Evolutionary conservation across 2,888 invertebrate genomes (phyloP), one percentile per base, ranked within the genome.

Genomic region (Tenthredo livida): DNA sequence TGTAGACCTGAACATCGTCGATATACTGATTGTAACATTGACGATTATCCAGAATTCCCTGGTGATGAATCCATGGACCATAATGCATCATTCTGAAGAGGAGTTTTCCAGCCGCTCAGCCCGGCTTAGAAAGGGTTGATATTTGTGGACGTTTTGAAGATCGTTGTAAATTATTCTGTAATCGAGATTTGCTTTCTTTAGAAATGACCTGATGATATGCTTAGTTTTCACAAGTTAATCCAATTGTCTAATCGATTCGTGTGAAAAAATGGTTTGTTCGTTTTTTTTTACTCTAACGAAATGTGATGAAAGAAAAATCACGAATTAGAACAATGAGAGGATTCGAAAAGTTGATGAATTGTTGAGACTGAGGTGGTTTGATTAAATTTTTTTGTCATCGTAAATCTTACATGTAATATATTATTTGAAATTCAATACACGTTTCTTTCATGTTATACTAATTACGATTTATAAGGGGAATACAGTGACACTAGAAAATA

Each of bases 61-160:
- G 89, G 29, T 87, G 86, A 84, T 89, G 88, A 83, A 90, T 83
- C 89, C 90, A 90, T 9, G 90, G 88, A 7, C 87, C 87, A 75
- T 90, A 90, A 86, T 91, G 90, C 90, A 91, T 91, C 91, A 91
- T 91, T 82, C 86, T 88, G 82, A 67, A 37, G 43, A 61, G 73
- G 21, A 9, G 43, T 40, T 40, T 73, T 73, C 33, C 33, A 67
- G 67, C 67, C 67, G 67, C 67, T 67, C 67, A 67, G 33, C 33
- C 33, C 67, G 67, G 67, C 67, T 67, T 7, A 25, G 29, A 33
- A 25, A 10, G 9, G 43, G 10, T 7, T 43, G 73, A 43, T 40
- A 17, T 50, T 77, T n/a, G 17, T 77, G 54, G 1, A 67, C 10
- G 40, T 43, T 73, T 25, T 6, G 3, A 21, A 10, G 37, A 12